Conservation (phyloP, 2,888 invertebrate species). For the Callyntrura sp. region DNA sequence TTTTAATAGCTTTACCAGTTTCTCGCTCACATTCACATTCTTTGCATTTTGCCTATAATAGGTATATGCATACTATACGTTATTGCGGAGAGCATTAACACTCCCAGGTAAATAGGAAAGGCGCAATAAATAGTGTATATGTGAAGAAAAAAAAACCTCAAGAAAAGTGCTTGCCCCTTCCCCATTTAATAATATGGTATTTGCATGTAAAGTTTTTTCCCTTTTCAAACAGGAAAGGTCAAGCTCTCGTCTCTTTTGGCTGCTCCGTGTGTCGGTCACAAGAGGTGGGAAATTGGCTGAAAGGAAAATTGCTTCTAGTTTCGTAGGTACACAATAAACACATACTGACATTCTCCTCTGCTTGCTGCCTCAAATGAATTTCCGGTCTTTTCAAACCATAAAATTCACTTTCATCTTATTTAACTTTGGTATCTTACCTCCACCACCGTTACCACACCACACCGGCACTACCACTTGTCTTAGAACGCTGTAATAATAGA, state of each 20-base stretch:
- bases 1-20: neutral
- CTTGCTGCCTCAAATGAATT: conserved; percentile 56
- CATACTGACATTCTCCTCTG: neutral
- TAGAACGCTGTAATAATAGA: neutral
- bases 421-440: conserved; percentile 8
- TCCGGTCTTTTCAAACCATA: conserved; percentile 52
- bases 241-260: conserved; percentile 2
- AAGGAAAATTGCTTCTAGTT: conserved; percentile 17
- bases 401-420: conserved; percentile 51
- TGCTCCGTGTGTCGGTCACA: conserved; percentile 28
- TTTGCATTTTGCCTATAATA: neutral
- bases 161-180: conserved; percentile 6
- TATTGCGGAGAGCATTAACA: too few species aligned
- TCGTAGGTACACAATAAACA: neutral
- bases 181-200: neutral
- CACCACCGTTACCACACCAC: neutral
- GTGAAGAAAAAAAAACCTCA: neutral
- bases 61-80: too few species aligned
- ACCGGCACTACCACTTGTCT: neutral
- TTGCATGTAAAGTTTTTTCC: neutral
- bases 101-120: neutral
- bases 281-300: conserved; percentile 34
- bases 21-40: neutral
- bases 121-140: neutral
- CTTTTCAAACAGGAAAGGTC: conserved; percentile 23